phyloP scores from a whole-genome alignment of 2,888 invertebrate genomes.

The Meandrusa payeni region DNA sequence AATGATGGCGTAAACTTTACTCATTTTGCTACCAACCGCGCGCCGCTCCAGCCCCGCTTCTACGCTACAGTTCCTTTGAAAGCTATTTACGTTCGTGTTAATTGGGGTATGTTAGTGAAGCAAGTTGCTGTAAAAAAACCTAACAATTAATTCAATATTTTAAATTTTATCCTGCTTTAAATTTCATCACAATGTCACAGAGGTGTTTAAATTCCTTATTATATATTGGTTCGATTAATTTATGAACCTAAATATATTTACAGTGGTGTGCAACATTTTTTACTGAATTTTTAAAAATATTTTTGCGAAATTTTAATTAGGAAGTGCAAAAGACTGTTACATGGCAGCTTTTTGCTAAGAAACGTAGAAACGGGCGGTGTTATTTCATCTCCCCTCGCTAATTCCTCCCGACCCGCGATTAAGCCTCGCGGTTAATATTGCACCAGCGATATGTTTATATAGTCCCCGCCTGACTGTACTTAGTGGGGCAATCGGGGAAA shows the following conservation, averaged over 20 bases:
- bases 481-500: conserved; percentile 16
- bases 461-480: conserved; percentile 10
- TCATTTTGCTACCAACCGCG: conserved; percentile 54
- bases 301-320: too few species aligned
- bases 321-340: not conserved
- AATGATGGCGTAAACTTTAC: conserved; percentile 66
- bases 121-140: too few species aligned
- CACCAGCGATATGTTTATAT: conserved; percentile 23
- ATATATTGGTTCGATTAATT: too few species aligned
- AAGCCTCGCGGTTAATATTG: conserved; percentile 27
- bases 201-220: too few species aligned
- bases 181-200: too few species aligned
- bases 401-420: conserved; percentile 23
- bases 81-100: conserved; percentile 11
- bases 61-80: conserved; percentile 1
- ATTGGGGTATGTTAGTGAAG: not conserved
- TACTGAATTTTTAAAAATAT: too few species aligned
- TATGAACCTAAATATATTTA: too few species aligned
- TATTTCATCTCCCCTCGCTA: conserved; percentile 23
- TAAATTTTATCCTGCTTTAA: too few species aligned
- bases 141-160: too few species aligned
- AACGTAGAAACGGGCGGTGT: conserved; percentile 18
- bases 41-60: conserved; percentile 4
- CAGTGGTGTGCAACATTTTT: too few species aligned
- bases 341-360: conserved; percentile 6